Conservation (phyloP, 2,888 invertebrate genomes). For the Orthonevra nobilis region DNA sequence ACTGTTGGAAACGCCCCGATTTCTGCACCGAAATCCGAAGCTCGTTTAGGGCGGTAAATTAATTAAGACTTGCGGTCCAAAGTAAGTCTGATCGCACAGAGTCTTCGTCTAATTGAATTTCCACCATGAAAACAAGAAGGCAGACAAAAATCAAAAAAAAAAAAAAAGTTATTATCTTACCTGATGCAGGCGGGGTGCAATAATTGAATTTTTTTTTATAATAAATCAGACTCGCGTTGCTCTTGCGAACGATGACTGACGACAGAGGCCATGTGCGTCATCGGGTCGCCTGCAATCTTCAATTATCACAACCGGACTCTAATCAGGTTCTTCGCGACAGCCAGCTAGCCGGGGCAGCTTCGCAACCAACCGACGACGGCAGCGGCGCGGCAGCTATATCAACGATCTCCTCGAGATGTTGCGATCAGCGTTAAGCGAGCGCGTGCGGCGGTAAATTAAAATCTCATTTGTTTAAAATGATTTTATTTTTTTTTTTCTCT, state of each 20-base stretch:
- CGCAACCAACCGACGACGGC: background rate
- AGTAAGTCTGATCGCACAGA: slow-evolving; percentile 24
- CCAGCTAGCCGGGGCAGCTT: background rate
- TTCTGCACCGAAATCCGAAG: background rate
- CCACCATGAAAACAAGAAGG: background rate
- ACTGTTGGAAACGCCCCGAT: background rate
- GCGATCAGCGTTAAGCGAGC: slow-evolving; percentile 28
- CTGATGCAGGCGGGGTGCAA: slow-evolving; percentile 29
- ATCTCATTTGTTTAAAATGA: slow-evolving; percentile 50
- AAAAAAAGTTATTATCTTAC: slow-evolving; percentile 23
- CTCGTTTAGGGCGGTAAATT: slow-evolving; percentile 19
- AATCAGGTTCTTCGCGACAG: slow-evolving; percentile 56
- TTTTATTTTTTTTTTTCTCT: slow-evolving; percentile 4
- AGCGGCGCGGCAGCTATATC: slow-evolving; percentile 32
- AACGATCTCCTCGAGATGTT: slow-evolving; percentile 34
- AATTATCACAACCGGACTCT: slow-evolving; percentile 58
- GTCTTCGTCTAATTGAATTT: slow-evolving; percentile 42
- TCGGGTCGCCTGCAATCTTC: slow-evolving; percentile 47
- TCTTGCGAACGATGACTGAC: background rate
- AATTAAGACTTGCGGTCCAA: slow-evolving; percentile 26
- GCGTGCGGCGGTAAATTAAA: slow-evolving; percentile 61
- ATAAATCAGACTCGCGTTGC: slow-evolving; percentile 45
- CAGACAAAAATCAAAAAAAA: background rate
- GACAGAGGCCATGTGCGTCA: slow-evolving; percentile 39
- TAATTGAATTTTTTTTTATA: slow-evolving; percentile 46